Conservation (phyloP, 2,113 vertebrate genomes). For the Aplodontia rufa region DNA sequence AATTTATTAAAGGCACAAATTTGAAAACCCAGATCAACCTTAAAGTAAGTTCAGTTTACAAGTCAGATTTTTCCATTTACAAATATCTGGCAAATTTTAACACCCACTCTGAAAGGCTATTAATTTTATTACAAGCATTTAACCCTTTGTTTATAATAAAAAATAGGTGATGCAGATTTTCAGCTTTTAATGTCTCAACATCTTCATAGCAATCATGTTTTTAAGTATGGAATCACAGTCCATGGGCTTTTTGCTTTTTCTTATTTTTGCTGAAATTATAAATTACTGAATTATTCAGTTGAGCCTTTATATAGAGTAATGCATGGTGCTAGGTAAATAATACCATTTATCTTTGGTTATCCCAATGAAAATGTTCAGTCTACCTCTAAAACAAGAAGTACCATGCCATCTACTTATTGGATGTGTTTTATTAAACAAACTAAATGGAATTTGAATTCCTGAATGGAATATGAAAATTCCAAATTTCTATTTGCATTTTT, state of each 20-base stretch:
- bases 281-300: neutral
- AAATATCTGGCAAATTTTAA: neutral
- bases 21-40: neutral
- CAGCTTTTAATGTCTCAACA: neutral
- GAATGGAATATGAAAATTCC: neutral
- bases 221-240: neutral
- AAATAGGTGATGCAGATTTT: neutral
- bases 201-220: neutral
- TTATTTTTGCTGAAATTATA: neutral
- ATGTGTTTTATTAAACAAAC: neutral
- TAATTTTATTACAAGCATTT: neutral
- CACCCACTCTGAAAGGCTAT: neutral
- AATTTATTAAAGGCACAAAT: neutral
- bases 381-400: slow-evolving; percentile 1
- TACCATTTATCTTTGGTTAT: neutral
- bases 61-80: neutral
- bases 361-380: slow-evolving; percentile 12
- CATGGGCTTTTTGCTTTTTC: neutral
- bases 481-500: slow-evolving; percentile 17
- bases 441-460: neutral
- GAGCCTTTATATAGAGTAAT: neutral
- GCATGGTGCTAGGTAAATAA: neutral
- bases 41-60: neutral
- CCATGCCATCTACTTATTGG: neutral
- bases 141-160: slow-evolving; percentile 25